Conservation (phyloP, 2,797 vertebrate genomes). For the Thunnus albacares region DNA sequence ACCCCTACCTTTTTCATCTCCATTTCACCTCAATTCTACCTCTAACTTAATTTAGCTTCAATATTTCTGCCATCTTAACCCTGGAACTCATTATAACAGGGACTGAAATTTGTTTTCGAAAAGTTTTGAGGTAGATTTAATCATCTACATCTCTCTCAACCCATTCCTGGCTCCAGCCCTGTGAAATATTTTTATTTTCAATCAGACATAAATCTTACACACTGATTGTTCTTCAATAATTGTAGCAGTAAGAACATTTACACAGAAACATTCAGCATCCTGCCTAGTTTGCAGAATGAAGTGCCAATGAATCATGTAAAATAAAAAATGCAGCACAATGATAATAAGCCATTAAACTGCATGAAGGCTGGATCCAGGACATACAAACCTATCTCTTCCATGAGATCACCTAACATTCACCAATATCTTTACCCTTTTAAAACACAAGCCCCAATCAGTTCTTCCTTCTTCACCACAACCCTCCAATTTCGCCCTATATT, state of each 20-base stretch:
- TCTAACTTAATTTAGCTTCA: conserved; percentile 26
- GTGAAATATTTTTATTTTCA: conserved; percentile 25
- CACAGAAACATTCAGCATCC: conserved; percentile 14
- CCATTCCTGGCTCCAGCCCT: conserved; percentile 44
- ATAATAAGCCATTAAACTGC: conserved; percentile 19
- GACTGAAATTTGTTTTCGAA: background rate
- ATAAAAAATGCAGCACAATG: conserved; percentile 35
- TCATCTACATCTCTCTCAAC: conserved; percentile 2
- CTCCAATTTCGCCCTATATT: conserved; percentile 36
- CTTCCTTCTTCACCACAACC: conserved; percentile 15
- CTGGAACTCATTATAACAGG: background rate
- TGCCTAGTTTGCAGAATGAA: conserved; percentile 32
- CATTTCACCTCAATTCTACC: conserved; percentile 38
- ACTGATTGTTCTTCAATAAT: conserved; percentile 32
- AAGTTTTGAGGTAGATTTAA: conserved; percentile 45
- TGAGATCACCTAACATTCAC: conserved; percentile 29
- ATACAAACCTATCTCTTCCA: conserved; percentile 14
- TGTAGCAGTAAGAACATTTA: conserved; percentile 20
- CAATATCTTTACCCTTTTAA: conserved; percentile 28
- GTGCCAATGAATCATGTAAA: conserved; percentile 44
- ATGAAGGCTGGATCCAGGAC: conserved; percentile 48
- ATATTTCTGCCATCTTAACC: background rate
- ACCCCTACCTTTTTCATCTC: background rate
- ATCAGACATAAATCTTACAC: conserved; percentile 26
- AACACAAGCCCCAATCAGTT: conserved; percentile 10